Conservation (phyloP, 2,888 invertebrate genomes). For the Gordius sp. region DNA sequence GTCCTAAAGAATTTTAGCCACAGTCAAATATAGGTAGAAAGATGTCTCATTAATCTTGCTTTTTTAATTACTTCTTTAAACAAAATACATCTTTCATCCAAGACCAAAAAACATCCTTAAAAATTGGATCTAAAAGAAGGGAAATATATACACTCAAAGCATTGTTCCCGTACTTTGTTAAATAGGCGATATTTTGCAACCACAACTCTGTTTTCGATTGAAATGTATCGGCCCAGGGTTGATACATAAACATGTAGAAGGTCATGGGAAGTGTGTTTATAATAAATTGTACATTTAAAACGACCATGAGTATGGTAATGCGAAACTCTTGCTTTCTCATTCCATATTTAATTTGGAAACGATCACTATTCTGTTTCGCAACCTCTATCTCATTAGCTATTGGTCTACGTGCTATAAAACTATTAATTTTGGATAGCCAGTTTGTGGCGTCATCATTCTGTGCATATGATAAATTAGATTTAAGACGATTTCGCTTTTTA, state of each 20-base stretch:
- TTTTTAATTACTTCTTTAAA: no score
- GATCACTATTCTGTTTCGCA: background rate
- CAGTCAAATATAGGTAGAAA: no score
- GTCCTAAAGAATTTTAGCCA: no score
- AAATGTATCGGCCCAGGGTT: slow-evolving; percentile 4
- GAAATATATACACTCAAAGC: slow-evolving; percentile 6
- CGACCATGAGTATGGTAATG: background rate
- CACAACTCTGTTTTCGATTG: background rate
- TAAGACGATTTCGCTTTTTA: background rate
- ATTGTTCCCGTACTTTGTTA: slow-evolving; percentile 12
- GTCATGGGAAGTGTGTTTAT: background rate
- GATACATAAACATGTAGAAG: background rate
- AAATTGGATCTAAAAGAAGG: background rate
- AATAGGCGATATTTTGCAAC: slow-evolving; percentile 4
- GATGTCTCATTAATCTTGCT: no score
- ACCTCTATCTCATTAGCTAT: background rate
- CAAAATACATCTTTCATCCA: no score
- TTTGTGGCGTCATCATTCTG: background rate
- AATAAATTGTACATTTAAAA: background rate
- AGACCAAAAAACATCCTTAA: background rate
- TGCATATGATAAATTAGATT: background rate
- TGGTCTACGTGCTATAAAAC: background rate
- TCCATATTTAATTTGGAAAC: background rate
- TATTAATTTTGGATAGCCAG: background rate
- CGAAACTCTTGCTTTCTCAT: background rate